phyloP scores from a whole-genome alignment of 2,113 vertebrate species.

The Grantiella picta region DNA sequence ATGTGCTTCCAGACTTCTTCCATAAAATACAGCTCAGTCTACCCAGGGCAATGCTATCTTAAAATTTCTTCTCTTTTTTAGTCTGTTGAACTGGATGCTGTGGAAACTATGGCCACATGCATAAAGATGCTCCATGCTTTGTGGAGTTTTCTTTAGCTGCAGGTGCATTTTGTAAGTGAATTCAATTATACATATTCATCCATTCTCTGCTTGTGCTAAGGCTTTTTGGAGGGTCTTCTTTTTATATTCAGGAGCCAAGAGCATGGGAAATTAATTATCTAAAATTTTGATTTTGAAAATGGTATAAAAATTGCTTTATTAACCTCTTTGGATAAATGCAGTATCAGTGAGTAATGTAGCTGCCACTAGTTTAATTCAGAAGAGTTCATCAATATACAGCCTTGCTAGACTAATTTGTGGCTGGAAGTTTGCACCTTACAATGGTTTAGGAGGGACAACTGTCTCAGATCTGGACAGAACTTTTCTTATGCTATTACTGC shows the following conservation, averaged over 20 bases:
- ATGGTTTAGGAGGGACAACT: not conserved
- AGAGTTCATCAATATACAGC: not conserved
- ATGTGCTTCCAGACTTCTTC: not conserved
- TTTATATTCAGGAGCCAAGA: not conserved
- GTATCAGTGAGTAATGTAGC: not conserved
- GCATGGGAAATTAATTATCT: not conserved
- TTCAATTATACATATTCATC: not conserved
- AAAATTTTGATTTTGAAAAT: not conserved
- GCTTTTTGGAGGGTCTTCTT: rapidly evolving
- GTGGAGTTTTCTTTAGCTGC: not conserved
- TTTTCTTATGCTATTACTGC: not conserved
- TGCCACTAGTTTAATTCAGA: not conserved
- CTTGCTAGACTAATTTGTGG: not conserved
- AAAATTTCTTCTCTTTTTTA: not conserved
- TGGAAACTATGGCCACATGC: not conserved
- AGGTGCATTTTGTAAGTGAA: not conserved
- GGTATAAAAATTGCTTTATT: not conserved
- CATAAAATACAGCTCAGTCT: not conserved
- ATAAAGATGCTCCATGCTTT: not conserved
- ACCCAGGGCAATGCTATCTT: not conserved
- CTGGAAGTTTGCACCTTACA: not conserved
- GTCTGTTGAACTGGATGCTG: not conserved
- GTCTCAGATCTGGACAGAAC: not conserved
- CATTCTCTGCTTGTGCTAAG: not conserved
- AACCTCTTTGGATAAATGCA: not conserved